These are phyloP conservation scores for Halictus ligatus DNA, from an alignment of 2,888 invertebrate species.

Conservation along the genomic window DNA sequence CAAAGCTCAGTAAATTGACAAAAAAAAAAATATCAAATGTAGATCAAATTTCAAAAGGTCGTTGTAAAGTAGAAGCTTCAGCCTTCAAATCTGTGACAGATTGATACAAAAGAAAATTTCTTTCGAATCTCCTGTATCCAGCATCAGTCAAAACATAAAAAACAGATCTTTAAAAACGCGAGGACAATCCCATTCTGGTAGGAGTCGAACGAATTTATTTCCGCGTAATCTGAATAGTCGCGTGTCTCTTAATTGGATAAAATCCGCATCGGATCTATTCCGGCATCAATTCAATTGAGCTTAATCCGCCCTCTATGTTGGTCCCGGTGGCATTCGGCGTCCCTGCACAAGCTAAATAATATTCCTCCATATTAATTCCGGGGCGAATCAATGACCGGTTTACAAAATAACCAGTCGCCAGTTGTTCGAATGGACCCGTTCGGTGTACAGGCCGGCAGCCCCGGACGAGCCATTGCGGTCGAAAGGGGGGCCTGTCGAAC, in stretches of 20 bases:
- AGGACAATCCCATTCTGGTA: background rate
- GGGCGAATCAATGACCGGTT: background rate
- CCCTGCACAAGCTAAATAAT: background rate
- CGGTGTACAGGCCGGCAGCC: background rate
- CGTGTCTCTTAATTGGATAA: background rate
- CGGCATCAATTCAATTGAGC: background rate
- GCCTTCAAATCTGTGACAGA: too few species aligned
- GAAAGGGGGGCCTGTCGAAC: background rate
- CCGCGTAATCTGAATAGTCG: background rate
- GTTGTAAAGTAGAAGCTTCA: too few species aligned
- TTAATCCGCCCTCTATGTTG: background rate
- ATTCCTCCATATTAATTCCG: slow-evolving; percentile 2
- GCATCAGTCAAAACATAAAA: too few species aligned
- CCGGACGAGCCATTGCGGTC: too few species aligned
- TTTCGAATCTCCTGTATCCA: too few species aligned
- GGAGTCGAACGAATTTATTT: background rate
- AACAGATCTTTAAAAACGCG: background rate
- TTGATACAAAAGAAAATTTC: too few species aligned
- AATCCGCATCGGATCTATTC: background rate
- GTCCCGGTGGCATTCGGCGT: background rate
- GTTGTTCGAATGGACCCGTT: background rate
- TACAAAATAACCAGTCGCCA: background rate
- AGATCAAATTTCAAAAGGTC: too few species aligned
- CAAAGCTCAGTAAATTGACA: too few species aligned
- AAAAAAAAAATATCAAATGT: too few species aligned